These are phyloP conservation scores for Lasioglossum figueresi DNA, from an alignment of 2,888 invertebrate genomes.

Conservation along the genomic window DNA sequence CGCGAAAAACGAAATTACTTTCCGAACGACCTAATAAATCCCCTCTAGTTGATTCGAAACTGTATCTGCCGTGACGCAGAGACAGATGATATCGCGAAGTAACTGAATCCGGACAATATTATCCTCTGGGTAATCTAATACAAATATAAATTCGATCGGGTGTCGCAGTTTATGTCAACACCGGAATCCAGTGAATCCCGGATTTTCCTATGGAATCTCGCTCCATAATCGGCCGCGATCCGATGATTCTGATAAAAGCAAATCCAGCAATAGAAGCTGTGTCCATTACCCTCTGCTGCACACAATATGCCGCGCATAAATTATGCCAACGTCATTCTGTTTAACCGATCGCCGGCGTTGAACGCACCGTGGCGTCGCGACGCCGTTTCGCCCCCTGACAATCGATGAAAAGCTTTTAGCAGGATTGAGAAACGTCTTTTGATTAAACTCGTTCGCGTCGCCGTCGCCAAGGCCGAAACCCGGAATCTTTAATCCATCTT, in stretches of 20 bases:
- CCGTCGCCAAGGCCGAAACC: neutral
- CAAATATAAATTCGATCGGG: neutral
- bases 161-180: neutral
- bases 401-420: constrained; percentile 60
- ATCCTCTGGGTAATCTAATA: neutral
- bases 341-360: constrained; percentile 47
- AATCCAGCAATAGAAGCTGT: constrained; percentile 45
- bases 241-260: constrained; percentile 50
- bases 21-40: neutral
- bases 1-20: no score
- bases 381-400: constrained; percentile 21
- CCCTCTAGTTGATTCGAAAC: neutral
- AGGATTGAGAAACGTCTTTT: constrained; percentile 56
- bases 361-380: constrained; percentile 26
- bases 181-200: constrained; percentile 2
- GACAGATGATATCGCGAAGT: neutral
- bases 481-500: constrained; percentile 35
- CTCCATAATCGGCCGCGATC: constrained; percentile 37
- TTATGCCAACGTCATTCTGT: constrained; percentile 46
- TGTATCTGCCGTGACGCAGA: neutral
- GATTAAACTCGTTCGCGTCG: constrained; percentile 32
- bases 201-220: constrained; percentile 12
- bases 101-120: neutral
- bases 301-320: constrained; percentile 48
- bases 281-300: constrained; percentile 34